Evolutionary conservation across 2,797 vertebrate genomes (phyloP), one percentile per base, ranked within the genome.

Genomic region (Meda fulgida): DNA sequence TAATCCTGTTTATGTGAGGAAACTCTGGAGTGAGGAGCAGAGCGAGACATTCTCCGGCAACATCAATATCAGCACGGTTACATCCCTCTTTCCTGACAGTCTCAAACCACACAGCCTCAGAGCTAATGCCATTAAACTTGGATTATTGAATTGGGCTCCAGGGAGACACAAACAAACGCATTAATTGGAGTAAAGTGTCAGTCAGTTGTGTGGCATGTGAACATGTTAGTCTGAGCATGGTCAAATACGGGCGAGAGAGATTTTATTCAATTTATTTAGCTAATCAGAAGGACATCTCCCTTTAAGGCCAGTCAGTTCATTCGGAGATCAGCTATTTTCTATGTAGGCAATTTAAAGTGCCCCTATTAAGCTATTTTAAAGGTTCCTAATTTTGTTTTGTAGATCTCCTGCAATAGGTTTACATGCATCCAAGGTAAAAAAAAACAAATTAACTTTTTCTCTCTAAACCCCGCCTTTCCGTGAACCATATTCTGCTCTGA

Each of bases 101-200:
- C 77, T 63, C 43, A 78, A 70, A 86, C 60, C 58, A 55, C 70
- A 65, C 66, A 65, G 77, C 36, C 67, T 71, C 43, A 19, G n/a
- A 72, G 55, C 31, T 79, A 87, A 81, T 77, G 81, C 77, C 66
- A 84, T 89, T 87, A 79, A 69, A 84, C 23, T 76, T 87, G 72
- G 55, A 87, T 71, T 80, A 69, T 46, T 53, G 80, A 34, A 84
- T 46, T 80, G 53, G 55, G 34, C 34, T 73, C 75, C n/a, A 5
- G 75, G 71, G 65, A 43, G 76, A 73, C 81, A 46, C 18, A 82
- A 82, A 72, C 66, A 84, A 80, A 65, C 48, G 26, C 69, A 58
- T 82, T 86, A 79, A 82, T 84, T 60, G 55, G 63, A 86, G 67
- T 48, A 34, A 63, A 80, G 43, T 29, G 69, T 58, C 63, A 71